These are phyloP conservation scores for Busseola fusca DNA, from an alignment of 2,888 invertebrate genomes.

Conservation along the genomic window DNA sequence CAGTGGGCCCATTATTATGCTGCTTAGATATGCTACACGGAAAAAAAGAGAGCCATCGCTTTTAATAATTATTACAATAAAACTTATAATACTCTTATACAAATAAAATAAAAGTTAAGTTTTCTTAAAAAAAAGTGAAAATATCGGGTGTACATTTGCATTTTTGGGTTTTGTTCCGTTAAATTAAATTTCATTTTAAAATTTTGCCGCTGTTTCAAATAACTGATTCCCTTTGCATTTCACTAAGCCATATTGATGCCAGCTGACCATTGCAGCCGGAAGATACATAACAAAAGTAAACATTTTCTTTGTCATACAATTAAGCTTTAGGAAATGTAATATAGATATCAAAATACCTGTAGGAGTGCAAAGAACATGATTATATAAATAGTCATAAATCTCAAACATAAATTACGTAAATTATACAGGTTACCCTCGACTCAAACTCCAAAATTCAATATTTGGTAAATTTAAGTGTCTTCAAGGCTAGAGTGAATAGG, in stretches of 20 bases:
- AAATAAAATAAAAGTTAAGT: not conserved
- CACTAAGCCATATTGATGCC: slow-evolving; percentile 21
- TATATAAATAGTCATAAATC: not conserved
- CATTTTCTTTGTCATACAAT: not conserved
- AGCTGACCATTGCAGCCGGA: not conserved
- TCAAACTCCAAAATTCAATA: not conserved
- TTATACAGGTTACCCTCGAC: not conserved
- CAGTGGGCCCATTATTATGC: no score
- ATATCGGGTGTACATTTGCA: not conserved
- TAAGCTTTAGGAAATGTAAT: not conserved
- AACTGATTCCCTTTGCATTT: not conserved
- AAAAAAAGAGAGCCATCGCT: not conserved
- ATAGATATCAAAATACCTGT: no score
- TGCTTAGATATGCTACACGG: not conserved
- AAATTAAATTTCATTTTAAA: no score
- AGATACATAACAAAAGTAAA: not conserved
- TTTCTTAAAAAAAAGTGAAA: not conserved
- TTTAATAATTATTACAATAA: no score
- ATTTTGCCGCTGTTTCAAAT: not conserved
- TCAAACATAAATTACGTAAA: not conserved
- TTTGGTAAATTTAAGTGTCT: no score
- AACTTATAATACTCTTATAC: no score
- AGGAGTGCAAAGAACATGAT: no score
- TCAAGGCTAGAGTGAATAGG: no score
- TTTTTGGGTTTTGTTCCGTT: not conserved